Conservation (phyloP, 1,140 invertebrate species). For the Drosophila mayri region DNA sequence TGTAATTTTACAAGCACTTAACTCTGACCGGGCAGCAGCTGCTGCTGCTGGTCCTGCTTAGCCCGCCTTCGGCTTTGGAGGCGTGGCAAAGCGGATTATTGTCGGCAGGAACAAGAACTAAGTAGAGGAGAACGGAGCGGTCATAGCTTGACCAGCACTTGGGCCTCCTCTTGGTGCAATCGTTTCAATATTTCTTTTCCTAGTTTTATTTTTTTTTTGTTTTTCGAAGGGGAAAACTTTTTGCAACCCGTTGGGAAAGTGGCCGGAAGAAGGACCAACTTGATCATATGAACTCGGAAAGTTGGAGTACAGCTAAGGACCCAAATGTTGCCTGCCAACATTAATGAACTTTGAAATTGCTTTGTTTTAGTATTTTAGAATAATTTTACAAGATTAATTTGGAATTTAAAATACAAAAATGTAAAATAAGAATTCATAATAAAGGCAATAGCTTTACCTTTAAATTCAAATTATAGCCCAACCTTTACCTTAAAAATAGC, state of each 20-base stretch:
- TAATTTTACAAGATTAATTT: background rate
- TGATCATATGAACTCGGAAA: constrained; percentile 26
- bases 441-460: no score
- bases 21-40: constrained; percentile 34
- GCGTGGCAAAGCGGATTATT: constrained; percentile 75
- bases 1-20: constrained; percentile 80
- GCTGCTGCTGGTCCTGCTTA: constrained; percentile 1
- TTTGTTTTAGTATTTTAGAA: background rate
- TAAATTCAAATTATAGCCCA: no score
- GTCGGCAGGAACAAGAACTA: constrained; percentile 27
- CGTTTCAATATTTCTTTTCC: constrained; percentile 41
- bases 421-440: background rate
- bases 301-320: constrained; percentile 9
- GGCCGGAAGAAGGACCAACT: constrained; percentile 7
- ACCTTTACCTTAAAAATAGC: background rate
- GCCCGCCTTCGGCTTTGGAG: constrained; percentile 8
- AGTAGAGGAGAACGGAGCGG: constrained; percentile 14
- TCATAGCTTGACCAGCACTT: constrained; percentile 62
- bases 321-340: constrained; percentile 10
- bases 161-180: constrained; percentile 46
- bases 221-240: constrained; percentile 30
- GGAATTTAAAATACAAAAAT: background rate
- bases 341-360: constrained; percentile 12
- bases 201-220: background rate
- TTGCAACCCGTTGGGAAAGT: background rate